A percentile compares a stretch with the other conserved stretches of the same genome.
Evolutionary conservation across 2,888 invertebrate species (phyloP).

Genomic region (Cecidostiba fungosa): DNA sequence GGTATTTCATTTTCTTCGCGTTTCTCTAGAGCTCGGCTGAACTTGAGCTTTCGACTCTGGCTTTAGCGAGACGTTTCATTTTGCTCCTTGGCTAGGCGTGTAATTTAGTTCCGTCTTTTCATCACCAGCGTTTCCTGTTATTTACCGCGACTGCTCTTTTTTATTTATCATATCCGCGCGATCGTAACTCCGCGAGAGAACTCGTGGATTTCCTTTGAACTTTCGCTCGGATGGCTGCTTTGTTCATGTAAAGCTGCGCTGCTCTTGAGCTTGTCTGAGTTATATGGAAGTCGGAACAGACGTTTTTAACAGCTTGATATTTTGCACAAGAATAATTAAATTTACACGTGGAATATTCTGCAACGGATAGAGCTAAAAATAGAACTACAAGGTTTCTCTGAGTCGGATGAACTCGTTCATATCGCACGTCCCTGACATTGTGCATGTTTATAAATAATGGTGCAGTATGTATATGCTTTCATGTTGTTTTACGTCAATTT

Average conservation of each 20-base stretch:
- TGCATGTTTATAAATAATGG: constrained; percentile 10
- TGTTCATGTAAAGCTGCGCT: background rate
- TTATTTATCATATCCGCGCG: background rate
- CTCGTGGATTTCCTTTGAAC: background rate
- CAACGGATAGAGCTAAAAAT: background rate
- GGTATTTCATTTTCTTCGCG: no score
- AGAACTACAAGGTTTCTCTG: background rate
- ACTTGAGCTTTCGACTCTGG: no score
- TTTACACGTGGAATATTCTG: background rate
- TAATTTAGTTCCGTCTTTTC: background rate
- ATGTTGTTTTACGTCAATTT: no score
- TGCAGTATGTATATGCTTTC: background rate
- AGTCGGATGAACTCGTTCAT: background rate
- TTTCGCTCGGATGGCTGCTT: background rate
- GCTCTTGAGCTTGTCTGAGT: background rate
- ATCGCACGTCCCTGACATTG: background rate
- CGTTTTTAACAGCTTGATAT: background rate
- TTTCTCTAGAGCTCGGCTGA: no score
- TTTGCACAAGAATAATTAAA: background rate
- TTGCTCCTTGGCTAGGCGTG: background rate
- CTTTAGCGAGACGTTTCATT: no score
- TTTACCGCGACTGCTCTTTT: background rate
- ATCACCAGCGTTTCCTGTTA: background rate
- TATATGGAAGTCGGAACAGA: background rate
- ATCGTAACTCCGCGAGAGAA: background rate